These are phyloP conservation scores for Macrosiphum euphorbiae DNA, from an alignment of 2,888 invertebrate species.

Conservation along the genomic window DNA sequence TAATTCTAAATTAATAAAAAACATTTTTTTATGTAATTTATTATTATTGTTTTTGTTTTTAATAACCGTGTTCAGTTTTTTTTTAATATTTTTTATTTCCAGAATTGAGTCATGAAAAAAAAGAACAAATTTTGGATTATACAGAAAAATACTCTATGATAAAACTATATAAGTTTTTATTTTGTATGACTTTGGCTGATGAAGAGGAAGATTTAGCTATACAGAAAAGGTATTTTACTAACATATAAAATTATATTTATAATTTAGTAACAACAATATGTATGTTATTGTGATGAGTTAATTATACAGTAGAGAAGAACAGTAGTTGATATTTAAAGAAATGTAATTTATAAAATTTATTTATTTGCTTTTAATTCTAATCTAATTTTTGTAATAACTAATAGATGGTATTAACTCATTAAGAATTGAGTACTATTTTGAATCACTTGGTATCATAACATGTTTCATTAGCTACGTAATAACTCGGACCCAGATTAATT, in stretches of 20 bases:
- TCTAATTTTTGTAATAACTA: neutral
- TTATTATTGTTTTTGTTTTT: neutral
- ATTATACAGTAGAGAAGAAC: neutral
- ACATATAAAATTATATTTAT: neutral
- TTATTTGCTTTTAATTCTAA: neutral
- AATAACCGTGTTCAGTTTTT: neutral
- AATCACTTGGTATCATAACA: neutral
- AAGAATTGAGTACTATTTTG: neutral
- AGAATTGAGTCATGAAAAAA: slow-evolving; percentile 79
- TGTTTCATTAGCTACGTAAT: neutral
- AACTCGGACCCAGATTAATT: neutral
- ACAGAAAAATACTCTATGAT: slow-evolving; percentile 95
- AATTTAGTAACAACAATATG: neutral
- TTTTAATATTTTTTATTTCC: slow-evolving; percentile 65
- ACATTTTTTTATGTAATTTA: neutral
- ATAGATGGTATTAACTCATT: neutral
- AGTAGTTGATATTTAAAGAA: neutral
- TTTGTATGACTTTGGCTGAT: slow-evolving; percentile 91
- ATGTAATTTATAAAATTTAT: neutral
- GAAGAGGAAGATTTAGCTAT: slow-evolving; percentile 94
- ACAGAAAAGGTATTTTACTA: slow-evolving; percentile 77
- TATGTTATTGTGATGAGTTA: neutral
- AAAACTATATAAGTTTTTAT: slow-evolving; percentile 86
- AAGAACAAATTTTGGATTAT: slow-evolving; percentile 89
- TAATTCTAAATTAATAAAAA: neutral